These are phyloP conservation scores for Trissolcus basalis DNA, from an alignment of 1,140 invertebrate genomes.

Conservation along the genomic window DNA sequence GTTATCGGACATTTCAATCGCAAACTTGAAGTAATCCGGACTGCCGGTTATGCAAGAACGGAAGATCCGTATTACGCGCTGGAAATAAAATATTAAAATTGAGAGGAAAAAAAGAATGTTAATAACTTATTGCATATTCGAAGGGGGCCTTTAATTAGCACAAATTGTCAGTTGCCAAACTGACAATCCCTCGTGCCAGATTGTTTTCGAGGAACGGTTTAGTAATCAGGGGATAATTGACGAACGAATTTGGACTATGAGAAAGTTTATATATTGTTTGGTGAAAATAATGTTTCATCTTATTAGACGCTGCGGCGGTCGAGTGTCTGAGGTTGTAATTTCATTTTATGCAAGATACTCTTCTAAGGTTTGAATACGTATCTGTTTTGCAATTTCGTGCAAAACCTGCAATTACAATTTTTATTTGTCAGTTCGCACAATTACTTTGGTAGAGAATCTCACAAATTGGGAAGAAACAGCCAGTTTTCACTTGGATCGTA, in stretches of 20 bases:
- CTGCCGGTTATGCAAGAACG: conserved; percentile 5
- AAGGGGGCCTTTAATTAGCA: background rate
- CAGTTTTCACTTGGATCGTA: no score
- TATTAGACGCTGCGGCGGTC: conserved; percentile 10
- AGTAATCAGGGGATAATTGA: conserved; percentile 6
- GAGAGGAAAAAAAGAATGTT: background rate
- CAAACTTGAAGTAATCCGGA: background rate
- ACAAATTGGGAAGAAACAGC: no score
- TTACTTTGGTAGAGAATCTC: no score
- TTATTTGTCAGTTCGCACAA: background rate
- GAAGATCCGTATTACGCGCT: conserved; percentile 2
- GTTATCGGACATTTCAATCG: background rate
- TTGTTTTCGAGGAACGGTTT: conserved; percentile 9
- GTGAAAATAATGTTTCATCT: conserved; percentile 16
- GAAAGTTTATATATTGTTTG: conserved; percentile 16
- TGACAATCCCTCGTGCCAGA: background rate
- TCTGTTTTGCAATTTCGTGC: conserved; percentile 12
- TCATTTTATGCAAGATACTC: conserved; percentile 31
- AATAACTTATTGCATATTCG: conserved; percentile 5
- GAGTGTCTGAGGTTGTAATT: conserved; percentile 10
- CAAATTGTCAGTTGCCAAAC: conserved; percentile 6
- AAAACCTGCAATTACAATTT: conserved; percentile 12
- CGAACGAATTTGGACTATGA: conserved; percentile 16
- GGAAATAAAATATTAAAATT: conserved; percentile 1
- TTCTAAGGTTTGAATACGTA: conserved; percentile 4